Evolutionary conservation across 1,140 invertebrate species (phyloP).

Genomic region (Tenebrio molitor): DNA sequence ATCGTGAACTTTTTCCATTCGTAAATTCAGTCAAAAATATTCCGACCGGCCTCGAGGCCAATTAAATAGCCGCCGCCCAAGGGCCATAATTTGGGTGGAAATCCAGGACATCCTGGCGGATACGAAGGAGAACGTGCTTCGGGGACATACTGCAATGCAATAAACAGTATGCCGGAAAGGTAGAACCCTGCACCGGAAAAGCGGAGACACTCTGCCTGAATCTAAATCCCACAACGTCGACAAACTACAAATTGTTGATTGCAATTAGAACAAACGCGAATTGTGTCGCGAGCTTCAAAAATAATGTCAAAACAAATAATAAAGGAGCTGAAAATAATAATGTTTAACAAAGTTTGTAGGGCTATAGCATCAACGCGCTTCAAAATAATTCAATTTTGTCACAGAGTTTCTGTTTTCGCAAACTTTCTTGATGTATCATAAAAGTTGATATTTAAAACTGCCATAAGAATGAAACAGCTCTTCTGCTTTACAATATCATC

Average conservation of each 20-base stretch:
- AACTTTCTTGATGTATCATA: constrained; percentile 32
- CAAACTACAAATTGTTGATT: not conserved
- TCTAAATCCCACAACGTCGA: constrained; percentile 12
- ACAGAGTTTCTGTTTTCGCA: constrained; percentile 7
- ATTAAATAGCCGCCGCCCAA: constrained; percentile 12
- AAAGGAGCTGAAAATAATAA: constrained; percentile 36
- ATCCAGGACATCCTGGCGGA: constrained; percentile 30
- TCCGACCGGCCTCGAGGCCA: not conserved
- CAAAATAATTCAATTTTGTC: constrained; percentile 38
- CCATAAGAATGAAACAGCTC: not conserved
- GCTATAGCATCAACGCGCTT: constrained; percentile 22
- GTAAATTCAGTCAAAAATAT: constrained; percentile 16
- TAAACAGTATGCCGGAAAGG: constrained; percentile 31
- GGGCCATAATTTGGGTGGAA: constrained; percentile 5
- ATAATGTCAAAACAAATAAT: constrained; percentile 17
- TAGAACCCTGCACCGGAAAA: not conserved
- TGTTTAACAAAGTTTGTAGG: constrained; percentile 27
- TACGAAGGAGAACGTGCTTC: constrained; percentile 16
- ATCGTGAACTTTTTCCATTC: too few species aligned
- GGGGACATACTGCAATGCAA: constrained; percentile 17
- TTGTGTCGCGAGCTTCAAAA: constrained; percentile 7
- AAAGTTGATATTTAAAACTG: constrained; percentile 28
- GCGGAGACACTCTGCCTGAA: not conserved
- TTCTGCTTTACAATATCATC: too few species aligned
- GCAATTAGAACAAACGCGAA: constrained; percentile 13